Base-by-base conservation (phyloP, 2,888 invertebrate genomes). In the Polylopha cassiicola region DNA sequence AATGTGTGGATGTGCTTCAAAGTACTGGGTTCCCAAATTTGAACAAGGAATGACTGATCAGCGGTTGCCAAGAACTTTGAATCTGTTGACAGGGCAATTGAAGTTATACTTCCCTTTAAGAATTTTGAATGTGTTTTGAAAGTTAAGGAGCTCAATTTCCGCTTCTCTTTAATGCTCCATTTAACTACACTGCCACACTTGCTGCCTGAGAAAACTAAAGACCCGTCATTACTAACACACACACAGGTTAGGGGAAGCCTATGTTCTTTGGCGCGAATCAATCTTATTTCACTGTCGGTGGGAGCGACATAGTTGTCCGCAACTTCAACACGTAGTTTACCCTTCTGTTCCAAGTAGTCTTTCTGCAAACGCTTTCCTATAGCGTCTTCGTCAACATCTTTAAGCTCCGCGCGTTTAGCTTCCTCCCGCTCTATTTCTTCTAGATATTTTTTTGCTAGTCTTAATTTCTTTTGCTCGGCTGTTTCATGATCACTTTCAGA, bases 111-210 rank as follows among this genome's bases (percentile, higher is more conserved):
- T 31, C 86, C 87, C 57, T 81, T 79, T 10, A 85, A 38, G 4
- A 66, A 55, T 29, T 72, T 70, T 17, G 73, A 60, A 61, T 81
- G 79, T 30, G 73, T 73, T 59, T 85, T 81, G 51, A 75, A 87
- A 6, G 87, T 86, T 42, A 90, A 70, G 39, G 73, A 67, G 3
- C 84, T 88, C 1, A 91, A 59, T 76, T 92, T 90, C 53, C 87
- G 87, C 52, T 87, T 87, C n/a, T 89, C 88, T 46, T 80, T 76
- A 28, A 93, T 63, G 14, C 88, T 88, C 93, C 96, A 98, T 86
- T 97, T 97, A 8, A 97, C 90, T 36, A 98, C 87, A 29, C 89
- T 87, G 28, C 95, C 92, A 71, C 97, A 95, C 85, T 98, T 98
- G 39, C 95, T 95, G 0, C 94, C 97, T 14, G 93, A 91, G 73